A percentile compares a stretch with the other conserved stretches of the same genome.
Conservation (phyloP, 2,797 vertebrate species). For the Rhinella marina region DNA sequence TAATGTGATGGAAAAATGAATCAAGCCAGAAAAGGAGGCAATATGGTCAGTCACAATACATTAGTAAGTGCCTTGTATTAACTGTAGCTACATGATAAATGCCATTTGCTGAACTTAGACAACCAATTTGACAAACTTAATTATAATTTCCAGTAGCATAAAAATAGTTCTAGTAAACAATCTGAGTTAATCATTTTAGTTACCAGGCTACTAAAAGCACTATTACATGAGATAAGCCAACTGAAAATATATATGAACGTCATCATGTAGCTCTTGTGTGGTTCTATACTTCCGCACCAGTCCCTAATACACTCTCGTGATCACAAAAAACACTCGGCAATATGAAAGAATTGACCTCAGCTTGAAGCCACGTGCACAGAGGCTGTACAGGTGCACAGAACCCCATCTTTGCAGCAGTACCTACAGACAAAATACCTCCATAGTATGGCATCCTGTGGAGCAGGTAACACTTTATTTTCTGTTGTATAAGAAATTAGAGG, state of each 20-base stretch:
- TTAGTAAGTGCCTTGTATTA: too few relatives aligned
- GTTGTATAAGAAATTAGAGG: not conserved
- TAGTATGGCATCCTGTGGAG: not conserved
- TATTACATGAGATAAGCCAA: not conserved
- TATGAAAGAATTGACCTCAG: not conserved
- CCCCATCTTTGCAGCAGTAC: not conserved
- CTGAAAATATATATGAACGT: not conserved
- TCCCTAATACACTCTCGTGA: not conserved
- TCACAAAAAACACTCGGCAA: not conserved
- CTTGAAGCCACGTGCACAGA: not conserved
- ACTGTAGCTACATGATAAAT: too few relatives aligned
- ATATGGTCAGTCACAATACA: too few relatives aligned
- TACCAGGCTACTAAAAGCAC: slow-evolving; percentile 11
- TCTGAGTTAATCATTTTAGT: not conserved
- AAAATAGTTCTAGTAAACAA: not conserved
- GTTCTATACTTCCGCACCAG: not conserved
- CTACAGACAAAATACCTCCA: not conserved
- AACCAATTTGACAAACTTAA: too few relatives aligned
- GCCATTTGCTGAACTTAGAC: too few relatives aligned
- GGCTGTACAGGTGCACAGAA: not conserved
- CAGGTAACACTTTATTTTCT: not conserved
- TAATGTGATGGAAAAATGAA: too few relatives aligned
- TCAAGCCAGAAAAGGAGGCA: too few relatives aligned
- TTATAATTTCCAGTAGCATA: not conserved
- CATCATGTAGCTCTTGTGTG: not conserved